Evolutionary conservation across 1,140 invertebrate genomes (phyloP), one percentile per base, ranked within the genome.

Genomic region (Anoplolepis gracilipes): DNA sequence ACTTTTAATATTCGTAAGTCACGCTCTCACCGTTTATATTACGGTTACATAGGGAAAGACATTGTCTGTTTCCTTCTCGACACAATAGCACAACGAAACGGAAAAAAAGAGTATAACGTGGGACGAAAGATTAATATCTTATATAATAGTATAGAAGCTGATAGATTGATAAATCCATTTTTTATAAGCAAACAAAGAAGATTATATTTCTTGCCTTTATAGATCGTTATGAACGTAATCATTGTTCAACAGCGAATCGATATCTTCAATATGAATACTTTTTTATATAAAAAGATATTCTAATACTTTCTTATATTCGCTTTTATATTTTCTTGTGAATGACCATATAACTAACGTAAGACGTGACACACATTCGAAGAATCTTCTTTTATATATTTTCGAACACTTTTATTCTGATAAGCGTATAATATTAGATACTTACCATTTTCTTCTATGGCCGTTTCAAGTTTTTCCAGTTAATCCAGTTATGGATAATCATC

Each of bases 1-100:
- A 49, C 30, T 22, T 76, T 90, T 82, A 77, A 87, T 90, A 84
- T 57, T 65, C 64, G 59, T 62, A 19, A n/a, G 28, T 86, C 70
- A 33, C 8, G 65, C 57, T 86, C n/a, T 19, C 11, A 19, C 19
- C 69, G 61, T 79, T 89, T 79, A 49, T 49, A 59, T 87, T 87
- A 62, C 69, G 36, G 13, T 13, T 49, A 72, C 65, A 49, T 75
- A 30, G 73, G 53, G 16, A 53, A 19, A 49, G 36, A 36, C 53
- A 72, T 42, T 16, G 22, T 39, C 16, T 16, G 19, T 61, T 25
- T 59, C 13, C 30, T 36, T 72, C 33, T 25, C 28, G 36, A 22
- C 36, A 72, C 25, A 13, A 55, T 33, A 22, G 1, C 42, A 81
- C 4, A 69, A 22, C 13, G n/a, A 36, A 79, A 79, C 30, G 30